Percentiles rank a stretch among this genome's conserved stretches.
Evolutionary conservation across 2,113 vertebrate species (phyloP).

Genomic region (Cacatua alba): DNA sequence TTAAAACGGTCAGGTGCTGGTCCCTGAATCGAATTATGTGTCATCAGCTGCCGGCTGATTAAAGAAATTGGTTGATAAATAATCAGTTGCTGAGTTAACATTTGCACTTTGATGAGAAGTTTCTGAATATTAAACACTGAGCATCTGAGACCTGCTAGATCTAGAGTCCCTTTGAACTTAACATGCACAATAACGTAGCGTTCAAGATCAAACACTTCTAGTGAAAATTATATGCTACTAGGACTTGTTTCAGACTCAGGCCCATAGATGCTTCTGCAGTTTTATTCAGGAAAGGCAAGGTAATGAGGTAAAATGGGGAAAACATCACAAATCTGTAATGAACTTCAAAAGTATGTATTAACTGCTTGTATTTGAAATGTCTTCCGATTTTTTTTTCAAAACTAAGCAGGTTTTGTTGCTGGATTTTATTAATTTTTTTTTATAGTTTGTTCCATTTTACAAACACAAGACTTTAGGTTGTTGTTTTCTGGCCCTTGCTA

Average conservation of each 20-base stretch:
- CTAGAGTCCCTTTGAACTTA: conserved; percentile 25
- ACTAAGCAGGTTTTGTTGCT: neutral
- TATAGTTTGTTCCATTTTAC: neutral
- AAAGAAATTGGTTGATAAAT: neutral
- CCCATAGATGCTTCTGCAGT: neutral
- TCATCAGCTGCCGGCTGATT: neutral
- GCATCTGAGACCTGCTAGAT: neutral
- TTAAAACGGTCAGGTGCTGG: neutral
- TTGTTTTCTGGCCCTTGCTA: neutral
- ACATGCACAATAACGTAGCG: neutral
- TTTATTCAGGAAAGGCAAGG: neutral
- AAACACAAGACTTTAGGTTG: neutral
- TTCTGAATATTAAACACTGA: neutral
- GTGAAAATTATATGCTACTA: neutral
- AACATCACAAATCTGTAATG: neutral
- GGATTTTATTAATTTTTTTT: neutral
- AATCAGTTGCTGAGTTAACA: neutral
- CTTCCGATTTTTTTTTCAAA: neutral
- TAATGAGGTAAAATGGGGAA: neutral
- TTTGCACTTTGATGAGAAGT: conserved; percentile 16
- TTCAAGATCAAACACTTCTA: neutral
- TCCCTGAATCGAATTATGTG: neutral
- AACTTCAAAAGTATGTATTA: neutral
- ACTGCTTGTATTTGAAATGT: neutral
- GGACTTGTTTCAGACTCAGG: neutral